A percentile compares a stretch with the other conserved stretches of the same genome.
Evolutionary conservation across 2,888 invertebrate genomes (phyloP).

Genomic region (Andrena fulva): DNA sequence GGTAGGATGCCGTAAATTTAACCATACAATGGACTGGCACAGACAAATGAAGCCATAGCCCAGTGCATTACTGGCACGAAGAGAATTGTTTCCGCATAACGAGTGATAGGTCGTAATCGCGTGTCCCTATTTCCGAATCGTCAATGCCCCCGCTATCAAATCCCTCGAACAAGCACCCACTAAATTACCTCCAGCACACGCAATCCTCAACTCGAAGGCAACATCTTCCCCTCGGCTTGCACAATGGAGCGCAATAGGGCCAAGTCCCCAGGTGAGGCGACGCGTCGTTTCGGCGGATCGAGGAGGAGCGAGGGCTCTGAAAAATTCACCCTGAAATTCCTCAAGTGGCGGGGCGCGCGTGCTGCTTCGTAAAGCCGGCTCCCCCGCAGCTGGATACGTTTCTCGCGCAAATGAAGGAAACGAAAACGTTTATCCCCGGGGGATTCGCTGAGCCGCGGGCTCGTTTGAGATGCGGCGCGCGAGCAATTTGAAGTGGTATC

Average conservation of each 20-base stretch:
- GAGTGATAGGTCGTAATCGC: too few species aligned
- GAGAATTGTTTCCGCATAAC: too few species aligned
- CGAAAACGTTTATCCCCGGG: constrained; percentile 49
- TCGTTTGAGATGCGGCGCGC: constrained; percentile 50
- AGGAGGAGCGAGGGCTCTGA: not conserved
- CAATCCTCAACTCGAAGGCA: not conserved
- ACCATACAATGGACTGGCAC: too few species aligned
- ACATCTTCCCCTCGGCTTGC: not conserved
- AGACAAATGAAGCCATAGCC: too few species aligned
- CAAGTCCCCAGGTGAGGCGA: not conserved
- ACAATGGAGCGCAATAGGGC: not conserved
- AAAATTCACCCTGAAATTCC: constrained; percentile 4
- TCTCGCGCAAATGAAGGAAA: constrained; percentile 41
- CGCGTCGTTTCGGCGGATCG: not conserved
- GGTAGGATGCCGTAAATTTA: too few species aligned
- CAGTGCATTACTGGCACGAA: too few species aligned
- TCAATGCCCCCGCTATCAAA: too few species aligned
- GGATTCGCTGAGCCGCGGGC: constrained; percentile 40
- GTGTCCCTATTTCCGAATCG: too few species aligned
- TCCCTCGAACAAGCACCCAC: too few species aligned
- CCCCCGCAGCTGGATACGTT: constrained; percentile 17
- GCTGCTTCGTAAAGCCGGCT: not conserved
- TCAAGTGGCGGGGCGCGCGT: not conserved
- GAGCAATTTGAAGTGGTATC: constrained; percentile 58
- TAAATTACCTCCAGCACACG: not conserved